phyloP scores from a whole-genome alignment of 2,113 vertebrate genomes.

The Esox niger region DNA sequence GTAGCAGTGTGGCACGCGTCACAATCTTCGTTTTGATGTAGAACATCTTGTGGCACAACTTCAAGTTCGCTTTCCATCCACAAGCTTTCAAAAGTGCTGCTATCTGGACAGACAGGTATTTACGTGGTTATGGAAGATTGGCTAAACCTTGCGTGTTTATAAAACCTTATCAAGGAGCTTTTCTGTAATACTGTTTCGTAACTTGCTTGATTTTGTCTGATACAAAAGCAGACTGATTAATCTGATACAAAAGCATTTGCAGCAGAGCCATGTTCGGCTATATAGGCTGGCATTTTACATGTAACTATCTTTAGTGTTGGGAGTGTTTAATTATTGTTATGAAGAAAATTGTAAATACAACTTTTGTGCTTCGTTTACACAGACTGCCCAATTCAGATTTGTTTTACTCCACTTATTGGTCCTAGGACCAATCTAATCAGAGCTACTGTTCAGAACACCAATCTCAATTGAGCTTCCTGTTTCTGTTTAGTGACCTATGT shows the following conservation, averaged over 20 bases:
- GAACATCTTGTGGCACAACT: constrained; percentile 15
- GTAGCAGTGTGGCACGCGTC: background rate
- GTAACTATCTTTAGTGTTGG: too few species aligned
- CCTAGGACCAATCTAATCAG: too few species aligned
- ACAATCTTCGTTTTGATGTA: background rate
- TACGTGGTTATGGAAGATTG: background rate
- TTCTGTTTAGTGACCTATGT: too few species aligned
- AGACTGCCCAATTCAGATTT: too few species aligned
- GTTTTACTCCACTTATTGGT: too few species aligned
- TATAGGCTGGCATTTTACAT: too few species aligned
- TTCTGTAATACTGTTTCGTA: background rate
- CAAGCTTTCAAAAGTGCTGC: constrained; percentile 29
- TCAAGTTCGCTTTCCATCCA: constrained; percentile 8
- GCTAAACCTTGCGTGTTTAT: background rate
- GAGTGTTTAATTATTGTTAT: too few species aligned
- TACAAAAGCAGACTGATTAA: background rate
- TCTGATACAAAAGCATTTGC: background rate
- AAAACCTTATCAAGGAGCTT: background rate
- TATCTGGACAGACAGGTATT: constrained; percentile 49
- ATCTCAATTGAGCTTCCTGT: too few species aligned
- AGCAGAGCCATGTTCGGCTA: background rate
- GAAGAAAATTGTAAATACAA: too few species aligned
- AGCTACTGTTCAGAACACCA: too few species aligned
- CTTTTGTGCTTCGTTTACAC: too few species aligned
- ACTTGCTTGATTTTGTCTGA: background rate